Base-by-base conservation (phyloP, 2,888 invertebrate genomes). In the Axea sp. region DNA sequence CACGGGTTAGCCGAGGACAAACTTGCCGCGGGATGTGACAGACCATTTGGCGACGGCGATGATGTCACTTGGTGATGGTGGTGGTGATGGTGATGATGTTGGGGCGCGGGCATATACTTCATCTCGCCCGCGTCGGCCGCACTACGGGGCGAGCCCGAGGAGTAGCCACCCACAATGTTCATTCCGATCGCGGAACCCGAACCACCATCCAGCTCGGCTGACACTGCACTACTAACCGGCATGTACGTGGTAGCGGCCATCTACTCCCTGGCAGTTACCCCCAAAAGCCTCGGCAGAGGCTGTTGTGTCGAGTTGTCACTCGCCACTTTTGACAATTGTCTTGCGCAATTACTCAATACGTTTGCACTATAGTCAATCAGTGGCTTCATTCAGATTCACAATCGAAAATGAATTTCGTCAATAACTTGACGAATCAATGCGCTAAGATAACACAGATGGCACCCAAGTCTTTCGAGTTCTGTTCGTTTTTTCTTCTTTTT, bases 221-320 rank as follows among this genome's bases (percentile, higher is more conserved):
- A 93, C 83, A 92, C 91, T 87, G 90, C 91, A 88, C 91, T 91
- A 89, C 91, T 91, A 88, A 95, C 93, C 88, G 92, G 91, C 92
- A 96, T 94, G 91, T 96, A 96, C 90, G 96, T 94, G 90, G 96
- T 95, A 91, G 96, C 96, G 92, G 96, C 96, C 96, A 96, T 96
- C 93, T 86, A 87, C 87, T 82, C 91, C 93, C 93, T 89, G 89
- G 90, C 90, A 89, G 89, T 90, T 89, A 90, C 89, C 89, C 73
- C 53, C 47, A 37, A 43, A 35, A 64, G 67, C 73, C 71, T 35
- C 62, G 65, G 2, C 37, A 33, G 53, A 64, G 65, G 75, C 71
- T 64, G 49, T 15, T 49, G 69, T 45, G 45, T 31, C 68, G 69
- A 75, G 73, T 22, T 69, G 55, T 55, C 57, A 49, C 69, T 45